A percentile compares a stretch with the other conserved stretches of the same genome.
These are phyloP conservation scores for Callorhinus ursinus DNA, from an alignment of 2,113 vertebrate species.

Conservation along the genomic window DNA sequence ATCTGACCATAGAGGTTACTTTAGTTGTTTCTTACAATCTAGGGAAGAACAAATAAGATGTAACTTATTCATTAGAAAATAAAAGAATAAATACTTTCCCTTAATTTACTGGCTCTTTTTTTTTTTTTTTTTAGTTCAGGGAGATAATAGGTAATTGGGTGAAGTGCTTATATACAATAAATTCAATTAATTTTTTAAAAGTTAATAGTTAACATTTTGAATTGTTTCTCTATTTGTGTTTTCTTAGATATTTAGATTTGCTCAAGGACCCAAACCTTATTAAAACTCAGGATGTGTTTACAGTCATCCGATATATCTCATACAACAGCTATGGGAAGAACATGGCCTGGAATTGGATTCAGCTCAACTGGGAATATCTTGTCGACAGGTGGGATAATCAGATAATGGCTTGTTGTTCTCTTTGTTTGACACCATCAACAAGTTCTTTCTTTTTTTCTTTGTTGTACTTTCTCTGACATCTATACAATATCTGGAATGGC, in stretches of 20 bases:
- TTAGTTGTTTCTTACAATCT: not conserved
- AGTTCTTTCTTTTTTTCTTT: not conserved
- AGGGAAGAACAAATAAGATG: not conserved
- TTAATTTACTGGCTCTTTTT: not conserved
- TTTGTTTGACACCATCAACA: not conserved
- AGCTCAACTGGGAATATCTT: slow-evolving; percentile 96
- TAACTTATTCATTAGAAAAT: not conserved
- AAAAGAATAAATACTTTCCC: not conserved
- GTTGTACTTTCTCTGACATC: not conserved
- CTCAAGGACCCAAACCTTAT: slow-evolving; percentile 89
- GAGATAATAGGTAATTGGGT: not conserved
- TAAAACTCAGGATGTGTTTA: slow-evolving; percentile 95
- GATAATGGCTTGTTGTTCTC: not conserved
- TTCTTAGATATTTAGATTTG: slow-evolving; percentile 89
- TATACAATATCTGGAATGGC: not conserved
- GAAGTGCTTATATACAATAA: slow-evolving; percentile 2
- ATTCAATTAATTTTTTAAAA: not conserved
- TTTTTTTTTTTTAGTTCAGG: not conserved
- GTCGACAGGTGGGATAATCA: slow-evolving; percentile 89
- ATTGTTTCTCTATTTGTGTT: slow-evolving; percentile 59
- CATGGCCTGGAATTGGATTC: slow-evolving; percentile 98
- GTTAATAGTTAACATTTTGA: slow-evolving; percentile 36
- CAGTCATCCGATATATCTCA: slow-evolving; percentile 93
- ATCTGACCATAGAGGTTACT: not conserved
- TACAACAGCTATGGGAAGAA: slow-evolving; percentile 91